phyloP scores from a whole-genome alignment of 2,888 invertebrate genomes.

The Andrena trimmerana region DNA sequence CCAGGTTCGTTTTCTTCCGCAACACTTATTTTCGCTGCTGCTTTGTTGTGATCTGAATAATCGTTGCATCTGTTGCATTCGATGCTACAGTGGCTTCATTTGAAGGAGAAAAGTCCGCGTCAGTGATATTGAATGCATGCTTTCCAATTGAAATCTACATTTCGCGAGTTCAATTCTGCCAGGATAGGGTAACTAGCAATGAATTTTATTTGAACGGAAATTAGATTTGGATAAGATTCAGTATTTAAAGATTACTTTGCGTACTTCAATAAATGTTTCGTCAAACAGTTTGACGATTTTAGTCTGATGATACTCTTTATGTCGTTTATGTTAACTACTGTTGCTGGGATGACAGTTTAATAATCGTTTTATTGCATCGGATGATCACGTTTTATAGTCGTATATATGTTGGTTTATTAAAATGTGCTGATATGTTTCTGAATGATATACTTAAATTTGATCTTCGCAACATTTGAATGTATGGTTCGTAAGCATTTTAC shows the following conservation, averaged over 20 bases:
- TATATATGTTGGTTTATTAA: too few relatives aligned
- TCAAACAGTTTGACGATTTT: not conserved
- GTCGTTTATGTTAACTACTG: not conserved
- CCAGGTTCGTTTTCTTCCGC: not conserved
- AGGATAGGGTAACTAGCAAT: not conserved
- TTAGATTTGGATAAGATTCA: too few relatives aligned
- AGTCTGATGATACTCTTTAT: not conserved
- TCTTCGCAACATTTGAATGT: too few relatives aligned
- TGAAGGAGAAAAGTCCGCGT: not conserved
- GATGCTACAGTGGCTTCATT: not conserved
- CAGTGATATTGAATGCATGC: not conserved
- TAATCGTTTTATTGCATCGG: not conserved
- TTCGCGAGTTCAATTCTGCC: not conserved
- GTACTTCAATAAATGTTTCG: not conserved
- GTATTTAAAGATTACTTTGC: too few relatives aligned
- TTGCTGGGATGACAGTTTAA: not conserved
- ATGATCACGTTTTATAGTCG: too few relatives aligned
- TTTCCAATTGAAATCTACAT: not conserved
- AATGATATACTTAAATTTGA: too few relatives aligned
- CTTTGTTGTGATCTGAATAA: not conserved
- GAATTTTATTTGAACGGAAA: too few relatives aligned
- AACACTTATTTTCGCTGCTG: not conserved
- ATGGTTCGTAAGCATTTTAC: not conserved
- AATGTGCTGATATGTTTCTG: too few relatives aligned
- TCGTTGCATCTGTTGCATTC: constrained; percentile 14